These are phyloP conservation scores for Illadopsis cleaveri DNA, from an alignment of 2,113 vertebrate genomes.

Conservation along the genomic window DNA sequence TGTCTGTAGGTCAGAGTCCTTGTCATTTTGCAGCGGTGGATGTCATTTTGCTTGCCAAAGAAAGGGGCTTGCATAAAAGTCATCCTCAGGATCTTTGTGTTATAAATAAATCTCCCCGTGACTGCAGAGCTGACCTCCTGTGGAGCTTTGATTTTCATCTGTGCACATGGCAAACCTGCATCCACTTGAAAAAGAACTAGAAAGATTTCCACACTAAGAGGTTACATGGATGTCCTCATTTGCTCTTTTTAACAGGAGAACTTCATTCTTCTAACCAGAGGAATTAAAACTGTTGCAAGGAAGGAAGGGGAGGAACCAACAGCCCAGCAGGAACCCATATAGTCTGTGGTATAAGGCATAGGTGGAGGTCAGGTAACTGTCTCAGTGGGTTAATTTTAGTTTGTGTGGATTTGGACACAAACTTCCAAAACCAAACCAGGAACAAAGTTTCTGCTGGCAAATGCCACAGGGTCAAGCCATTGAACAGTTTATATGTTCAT, in stretches of 20 bases:
- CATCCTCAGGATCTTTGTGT: neutral
- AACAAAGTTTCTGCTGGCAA: neutral
- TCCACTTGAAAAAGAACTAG: neutral
- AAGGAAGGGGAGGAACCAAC: neutral
- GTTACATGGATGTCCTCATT: neutral
- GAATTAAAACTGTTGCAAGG: neutral
- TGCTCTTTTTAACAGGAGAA: neutral
- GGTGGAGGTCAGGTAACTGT: neutral
- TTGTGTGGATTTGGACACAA: neutral
- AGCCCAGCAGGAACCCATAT: neutral
- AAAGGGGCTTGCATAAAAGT: neutral
- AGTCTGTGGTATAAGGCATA: neutral
- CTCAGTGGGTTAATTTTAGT: neutral
- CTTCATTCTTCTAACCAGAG: neutral
- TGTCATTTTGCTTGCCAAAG: neutral
- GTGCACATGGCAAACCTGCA: neutral
- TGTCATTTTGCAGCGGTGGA: neutral
- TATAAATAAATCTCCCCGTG: neutral
- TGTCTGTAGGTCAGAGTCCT: neutral
- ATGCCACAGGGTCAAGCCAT: neutral
- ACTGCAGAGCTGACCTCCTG: neutral
- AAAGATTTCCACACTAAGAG: neutral
- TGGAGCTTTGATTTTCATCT: neutral
- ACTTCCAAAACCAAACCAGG: neutral
- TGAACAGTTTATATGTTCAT: neutral